phyloP scores from a whole-genome alignment of 2,888 invertebrate genomes.

The Archips crataeganus region DNA sequence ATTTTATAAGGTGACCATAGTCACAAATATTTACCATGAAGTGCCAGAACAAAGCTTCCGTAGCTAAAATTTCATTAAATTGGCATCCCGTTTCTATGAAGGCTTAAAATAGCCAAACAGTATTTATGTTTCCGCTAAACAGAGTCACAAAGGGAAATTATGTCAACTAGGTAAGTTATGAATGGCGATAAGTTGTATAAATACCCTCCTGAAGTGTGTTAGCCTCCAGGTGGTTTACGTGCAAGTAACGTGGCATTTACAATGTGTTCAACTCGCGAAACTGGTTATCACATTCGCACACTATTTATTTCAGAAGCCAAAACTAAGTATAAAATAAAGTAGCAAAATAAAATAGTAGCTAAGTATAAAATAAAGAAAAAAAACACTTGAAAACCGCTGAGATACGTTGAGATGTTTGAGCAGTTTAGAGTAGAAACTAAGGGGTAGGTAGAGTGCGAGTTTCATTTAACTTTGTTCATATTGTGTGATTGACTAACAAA shows the following conservation, averaged over 20 bases:
- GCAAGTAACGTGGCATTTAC: not conserved
- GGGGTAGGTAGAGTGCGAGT: no score
- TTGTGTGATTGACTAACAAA: no score
- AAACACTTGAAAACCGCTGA: no score
- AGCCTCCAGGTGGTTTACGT: constrained; percentile 6
- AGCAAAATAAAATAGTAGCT: no score
- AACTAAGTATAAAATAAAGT: no score
- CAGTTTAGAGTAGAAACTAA: no score
- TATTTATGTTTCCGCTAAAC: not conserved
- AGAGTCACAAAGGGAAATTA: not conserved
- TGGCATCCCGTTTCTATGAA: not conserved
- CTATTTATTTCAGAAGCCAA: not conserved
- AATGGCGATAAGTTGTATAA: constrained; percentile 10
- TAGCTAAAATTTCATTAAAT: not conserved
- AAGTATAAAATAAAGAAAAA: no score
- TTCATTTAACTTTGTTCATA: no score
- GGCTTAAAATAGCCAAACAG: not conserved
- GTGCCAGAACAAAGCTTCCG: not conserved
- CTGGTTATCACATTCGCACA: not conserved
- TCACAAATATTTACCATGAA: not conserved
- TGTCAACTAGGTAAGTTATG: constrained; percentile 5
- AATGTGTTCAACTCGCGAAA: not conserved
- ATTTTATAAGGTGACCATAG: no score
- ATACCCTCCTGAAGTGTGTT: not conserved
- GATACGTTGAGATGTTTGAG: no score